These are phyloP conservation scores for Azorinus chamasolen DNA, from an alignment of 2,888 invertebrate genomes.

Conservation along the genomic window DNA sequence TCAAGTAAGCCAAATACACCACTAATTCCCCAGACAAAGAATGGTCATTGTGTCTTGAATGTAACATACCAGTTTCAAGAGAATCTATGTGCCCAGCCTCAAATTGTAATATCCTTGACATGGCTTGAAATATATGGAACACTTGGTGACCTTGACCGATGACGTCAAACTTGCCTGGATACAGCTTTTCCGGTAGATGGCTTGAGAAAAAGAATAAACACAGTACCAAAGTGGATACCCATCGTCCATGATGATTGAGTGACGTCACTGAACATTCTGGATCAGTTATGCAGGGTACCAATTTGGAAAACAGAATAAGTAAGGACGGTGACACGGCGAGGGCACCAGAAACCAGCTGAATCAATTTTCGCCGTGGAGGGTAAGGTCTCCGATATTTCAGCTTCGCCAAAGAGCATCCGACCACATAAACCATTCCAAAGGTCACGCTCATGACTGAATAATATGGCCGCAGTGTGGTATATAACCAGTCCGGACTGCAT, in stretches of 20 bases:
- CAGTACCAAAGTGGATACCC: slow-evolving; percentile 52
- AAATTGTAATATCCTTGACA: slow-evolving; percentile 51
- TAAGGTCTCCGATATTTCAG: slow-evolving; percentile 67
- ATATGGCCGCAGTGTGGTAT: background rate
- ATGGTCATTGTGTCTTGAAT: too few species aligned
- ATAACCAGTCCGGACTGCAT: slow-evolving; percentile 45
- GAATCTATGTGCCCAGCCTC: slow-evolving; percentile 24
- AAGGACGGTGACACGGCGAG: slow-evolving; percentile 49
- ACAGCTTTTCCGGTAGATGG: slow-evolving; percentile 69
- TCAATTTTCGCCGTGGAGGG: slow-evolving; percentile 64
- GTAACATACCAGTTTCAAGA: too few species aligned
- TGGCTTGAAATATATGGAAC: slow-evolving; percentile 69
- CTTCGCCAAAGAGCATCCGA: slow-evolving; percentile 67
- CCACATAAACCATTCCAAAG: slow-evolving; percentile 65
- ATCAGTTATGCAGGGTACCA: slow-evolving; percentile 61
- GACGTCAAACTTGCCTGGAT: slow-evolving; percentile 70
- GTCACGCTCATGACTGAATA: slow-evolving; percentile 66
- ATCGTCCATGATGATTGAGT: slow-evolving; percentile 66
- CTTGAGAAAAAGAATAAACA: slow-evolving; percentile 73
- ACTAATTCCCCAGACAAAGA: too few species aligned
- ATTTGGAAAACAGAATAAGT: slow-evolving; percentile 57
- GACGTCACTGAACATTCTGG: slow-evolving; percentile 51
- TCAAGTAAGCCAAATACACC: too few species aligned
- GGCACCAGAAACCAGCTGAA: slow-evolving; percentile 65
- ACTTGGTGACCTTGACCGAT: slow-evolving; percentile 78